Evolutionary conservation across 1,140 invertebrate genomes (phyloP).

Genomic region (Dryas iulia): DNA sequence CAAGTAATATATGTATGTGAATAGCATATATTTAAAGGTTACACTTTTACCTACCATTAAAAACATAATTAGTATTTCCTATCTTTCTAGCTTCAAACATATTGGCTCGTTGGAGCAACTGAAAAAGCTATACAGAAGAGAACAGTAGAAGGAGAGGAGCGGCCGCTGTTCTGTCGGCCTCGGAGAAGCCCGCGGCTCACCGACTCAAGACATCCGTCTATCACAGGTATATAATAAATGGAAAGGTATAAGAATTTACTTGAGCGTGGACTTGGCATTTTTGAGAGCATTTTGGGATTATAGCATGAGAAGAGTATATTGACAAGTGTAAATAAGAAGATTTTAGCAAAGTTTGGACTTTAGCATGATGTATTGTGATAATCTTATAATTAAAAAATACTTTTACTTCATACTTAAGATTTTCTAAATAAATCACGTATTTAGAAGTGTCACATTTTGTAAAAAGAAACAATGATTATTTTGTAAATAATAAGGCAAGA

Average conservation of each 20-base stretch:
- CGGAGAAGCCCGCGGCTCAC: constrained; percentile 88
- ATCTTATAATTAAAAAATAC: background rate
- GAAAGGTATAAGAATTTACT: background rate
- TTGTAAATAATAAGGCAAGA: background rate
- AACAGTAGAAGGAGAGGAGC: constrained; percentile 90
- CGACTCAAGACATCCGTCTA: constrained; percentile 85
- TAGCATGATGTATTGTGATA: background rate
- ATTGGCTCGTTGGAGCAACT: constrained; percentile 93
- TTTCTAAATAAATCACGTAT: too few species aligned
- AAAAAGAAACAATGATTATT: too few species aligned
- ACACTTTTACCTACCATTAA: background rate
- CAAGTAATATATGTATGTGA: too few species aligned
- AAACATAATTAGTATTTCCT: constrained; percentile 6
- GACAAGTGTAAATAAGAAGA: background rate
- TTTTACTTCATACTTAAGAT: too few species aligned
- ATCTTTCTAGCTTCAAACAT: constrained; percentile 84
- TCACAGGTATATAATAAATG: constrained; percentile 65
- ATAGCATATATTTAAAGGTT: too few species aligned
- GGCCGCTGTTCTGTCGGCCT: constrained; percentile 88
- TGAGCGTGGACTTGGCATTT: constrained; percentile 4
- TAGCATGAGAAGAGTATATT: background rate
- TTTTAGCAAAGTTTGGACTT: background rate
- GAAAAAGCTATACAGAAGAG: constrained; percentile 91
- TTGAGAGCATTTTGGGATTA: constrained; percentile 18
- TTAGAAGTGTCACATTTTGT: too few species aligned